phyloP scores from a whole-genome alignment of 1,140 invertebrate genomes.

The Lethocerus indicus region DNA sequence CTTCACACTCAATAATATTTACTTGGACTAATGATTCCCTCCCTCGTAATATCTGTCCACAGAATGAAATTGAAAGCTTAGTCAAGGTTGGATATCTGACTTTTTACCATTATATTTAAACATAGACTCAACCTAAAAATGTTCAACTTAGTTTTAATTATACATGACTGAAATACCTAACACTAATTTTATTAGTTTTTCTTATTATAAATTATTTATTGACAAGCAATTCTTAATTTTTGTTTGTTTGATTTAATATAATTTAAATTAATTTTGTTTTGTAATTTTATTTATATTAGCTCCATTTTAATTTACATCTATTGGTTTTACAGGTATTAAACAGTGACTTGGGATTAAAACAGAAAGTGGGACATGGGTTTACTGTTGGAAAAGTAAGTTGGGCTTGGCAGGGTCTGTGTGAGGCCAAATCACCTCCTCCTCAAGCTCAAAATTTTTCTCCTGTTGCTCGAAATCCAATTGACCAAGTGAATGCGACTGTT shows the following conservation, averaged over 20 bases:
- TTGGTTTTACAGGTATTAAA: conserved; percentile 4
- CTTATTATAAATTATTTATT: background rate
- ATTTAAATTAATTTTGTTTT: conserved; percentile 1
- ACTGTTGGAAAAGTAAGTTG: conserved; percentile 41
- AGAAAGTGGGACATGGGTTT: conserved; percentile 10
- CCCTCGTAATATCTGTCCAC: conserved; percentile 52
- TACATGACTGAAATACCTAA: no score
- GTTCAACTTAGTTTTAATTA: no score
- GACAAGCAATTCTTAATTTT: background rate
- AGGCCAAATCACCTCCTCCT: conserved; percentile 22
- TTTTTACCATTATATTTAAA: conserved; percentile 3
- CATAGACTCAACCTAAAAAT: no score
- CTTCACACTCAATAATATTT: conserved; percentile 40
- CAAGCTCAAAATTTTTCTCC: conserved; percentile 45
- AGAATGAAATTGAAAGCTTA: conserved; percentile 46
- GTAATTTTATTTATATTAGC: no score
- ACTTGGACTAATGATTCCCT: conserved; percentile 80
- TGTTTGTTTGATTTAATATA: background rate
- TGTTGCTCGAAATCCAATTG: conserved; percentile 63
- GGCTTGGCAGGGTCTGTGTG: conserved; percentile 42
- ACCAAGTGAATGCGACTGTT: conserved; percentile 59
- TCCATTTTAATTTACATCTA: no score
- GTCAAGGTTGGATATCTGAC: conserved; percentile 33
- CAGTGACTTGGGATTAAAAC: conserved; percentile 4
- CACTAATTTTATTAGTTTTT: background rate